phyloP scores from a whole-genome alignment of 92 coral and sea anemone species.

The Bergia sp. region DNA sequence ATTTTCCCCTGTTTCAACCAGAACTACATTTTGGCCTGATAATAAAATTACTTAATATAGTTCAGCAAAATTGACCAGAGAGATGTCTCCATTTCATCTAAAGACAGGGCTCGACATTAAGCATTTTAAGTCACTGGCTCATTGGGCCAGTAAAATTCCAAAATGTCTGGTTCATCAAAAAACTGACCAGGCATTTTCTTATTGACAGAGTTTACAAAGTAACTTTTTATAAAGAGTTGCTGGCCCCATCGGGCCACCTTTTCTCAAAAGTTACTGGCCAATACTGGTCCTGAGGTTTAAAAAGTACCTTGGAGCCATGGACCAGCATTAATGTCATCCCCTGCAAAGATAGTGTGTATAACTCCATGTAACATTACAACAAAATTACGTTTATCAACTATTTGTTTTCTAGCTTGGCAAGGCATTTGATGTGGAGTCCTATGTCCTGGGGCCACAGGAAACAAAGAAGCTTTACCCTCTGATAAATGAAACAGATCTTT shows the following conservation, averaged over 20 bases:
- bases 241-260: too few species aligned
- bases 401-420: constrained; percentile 77
- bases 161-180: too few species aligned
- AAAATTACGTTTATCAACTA: background rate
- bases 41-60: background rate
- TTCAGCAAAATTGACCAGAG: background rate
- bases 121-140: too few species aligned
- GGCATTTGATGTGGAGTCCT: constrained; percentile 86
- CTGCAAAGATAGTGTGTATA: background rate
- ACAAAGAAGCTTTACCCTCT: constrained; percentile 89
- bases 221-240: too few species aligned
- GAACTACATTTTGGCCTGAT: background rate
- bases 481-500: constrained; percentile 89
- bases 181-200: too few species aligned
- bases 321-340: too few species aligned
- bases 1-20: background rate
- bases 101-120: background rate
- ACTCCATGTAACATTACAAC: background rate
- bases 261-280: too few species aligned
- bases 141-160: too few species aligned
- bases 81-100: background rate
- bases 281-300: too few species aligned
- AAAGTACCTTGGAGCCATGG: too few species aligned
- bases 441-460: constrained; percentile 90
- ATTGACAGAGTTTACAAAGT: too few species aligned